A percentile compares a stretch with the other conserved stretches of the same genome.
Evolutionary conservation across 2,888 invertebrate species (phyloP).

Genomic region (Macrostomum cliftonense): DNA sequence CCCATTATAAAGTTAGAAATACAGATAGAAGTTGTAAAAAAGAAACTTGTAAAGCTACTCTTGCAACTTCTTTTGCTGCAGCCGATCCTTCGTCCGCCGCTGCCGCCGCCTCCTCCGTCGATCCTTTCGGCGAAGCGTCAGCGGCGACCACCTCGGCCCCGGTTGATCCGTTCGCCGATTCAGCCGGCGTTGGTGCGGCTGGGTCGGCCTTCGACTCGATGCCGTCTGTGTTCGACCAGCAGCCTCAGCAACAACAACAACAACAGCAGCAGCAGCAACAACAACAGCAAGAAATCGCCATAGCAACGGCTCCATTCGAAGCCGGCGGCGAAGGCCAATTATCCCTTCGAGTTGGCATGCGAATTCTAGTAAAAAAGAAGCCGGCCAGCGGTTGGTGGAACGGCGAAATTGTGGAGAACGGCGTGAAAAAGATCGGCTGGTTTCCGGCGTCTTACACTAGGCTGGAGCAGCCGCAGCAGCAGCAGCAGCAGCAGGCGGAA

Average conservation of each 20-base stretch:
- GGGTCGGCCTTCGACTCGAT: conserved; percentile 2
- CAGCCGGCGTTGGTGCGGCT: too few species aligned
- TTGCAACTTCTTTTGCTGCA: too few species aligned
- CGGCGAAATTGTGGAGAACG: conserved; percentile 52
- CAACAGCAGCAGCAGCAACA: conserved; percentile 41
- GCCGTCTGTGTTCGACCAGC: background rate
- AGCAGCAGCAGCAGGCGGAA: too few species aligned
- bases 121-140: conserved; percentile 4
- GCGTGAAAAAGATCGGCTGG: conserved; percentile 64
- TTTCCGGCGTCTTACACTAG: conserved; percentile 96
- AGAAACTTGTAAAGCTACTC: too few species aligned
- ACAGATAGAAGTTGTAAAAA: too few species aligned
- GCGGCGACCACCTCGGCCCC: conserved; percentile 9
- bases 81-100: too few species aligned
- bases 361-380: conserved; percentile 86
- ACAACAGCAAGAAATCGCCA: conserved; percentile 54
- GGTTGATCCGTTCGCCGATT: background rate
- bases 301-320: conserved; percentile 75
- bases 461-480: conserved; percentile 34
- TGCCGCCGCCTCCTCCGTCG: too few species aligned
- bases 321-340: conserved; percentile 77
- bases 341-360: conserved; percentile 66
- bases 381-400: conserved; percentile 99
- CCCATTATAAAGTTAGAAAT: too few species aligned
- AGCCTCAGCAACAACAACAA: background rate